Conservation (phyloP, 1,140 invertebrate genomes). For the Drosophila carrolli region DNA sequence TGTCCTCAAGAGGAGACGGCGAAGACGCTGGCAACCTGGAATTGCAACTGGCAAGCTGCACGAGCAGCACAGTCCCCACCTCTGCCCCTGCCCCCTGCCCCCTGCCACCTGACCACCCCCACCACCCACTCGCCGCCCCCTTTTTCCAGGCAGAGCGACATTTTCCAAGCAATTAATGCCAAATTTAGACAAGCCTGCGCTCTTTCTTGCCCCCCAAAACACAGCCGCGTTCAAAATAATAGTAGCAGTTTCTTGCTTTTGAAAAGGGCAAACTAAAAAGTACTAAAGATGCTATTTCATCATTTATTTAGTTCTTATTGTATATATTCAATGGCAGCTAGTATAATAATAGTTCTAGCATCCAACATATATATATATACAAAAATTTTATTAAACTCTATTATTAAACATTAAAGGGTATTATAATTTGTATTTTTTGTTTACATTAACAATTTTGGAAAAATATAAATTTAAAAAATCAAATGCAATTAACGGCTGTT, state of each 20-base stretch:
- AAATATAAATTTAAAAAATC: neutral
- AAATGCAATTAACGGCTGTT: neutral
- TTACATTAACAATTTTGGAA: neutral
- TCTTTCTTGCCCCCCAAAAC: constrained; percentile 1
- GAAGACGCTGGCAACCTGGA: constrained; percentile 20
- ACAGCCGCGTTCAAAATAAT: neutral
- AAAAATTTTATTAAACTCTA: no score
- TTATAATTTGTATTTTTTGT: neutral
- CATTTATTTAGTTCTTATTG: neutral
- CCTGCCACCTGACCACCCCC: neutral
- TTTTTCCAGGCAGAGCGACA: constrained; percentile 33
- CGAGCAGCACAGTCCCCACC: constrained; percentile 22
- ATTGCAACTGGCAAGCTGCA: constrained; percentile 33
- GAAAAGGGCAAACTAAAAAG: neutral
- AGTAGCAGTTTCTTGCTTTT: neutral
- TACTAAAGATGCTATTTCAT: no score
- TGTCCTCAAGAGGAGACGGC: constrained; percentile 53
- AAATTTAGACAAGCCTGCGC: constrained; percentile 55
- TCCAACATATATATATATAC: no score
- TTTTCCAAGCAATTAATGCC: constrained; percentile 65
- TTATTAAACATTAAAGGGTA: no score
- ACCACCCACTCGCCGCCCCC: neutral
- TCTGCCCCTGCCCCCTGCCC: neutral
- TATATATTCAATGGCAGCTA: neutral
- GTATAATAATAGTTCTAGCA: no score